Percentiles rank a stretch among this genome's conserved stretches.
Evolutionary conservation across 2,113 vertebrate genomes (phyloP).

Genomic region (Mus musculus): GRCm39 chr19:23726501-23727000

Average conservation of each 20-base stretch:
- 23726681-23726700: neutral
- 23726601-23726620: too few relatives aligned
- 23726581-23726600: neutral
- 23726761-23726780: slow-evolving; percentile 22
- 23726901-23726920: slow-evolving; percentile 44
- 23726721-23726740: neutral
- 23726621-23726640: neutral
- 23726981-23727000: slow-evolving; percentile 37
- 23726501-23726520: neutral
- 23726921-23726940: slow-evolving; percentile 57
- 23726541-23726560: neutral
- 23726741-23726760: slow-evolving; percentile 15
- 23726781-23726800: neutral
- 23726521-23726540: neutral
- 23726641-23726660: neutral
- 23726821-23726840: slow-evolving; percentile 59
- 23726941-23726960: slow-evolving; percentile 7
- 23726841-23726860: slow-evolving; percentile 42
- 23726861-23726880: slow-evolving; percentile 29
- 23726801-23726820: slow-evolving; percentile 45
- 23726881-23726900: slow-evolving; percentile 36
- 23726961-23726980: slow-evolving; percentile 44
- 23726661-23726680: neutral
- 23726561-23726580: neutral
- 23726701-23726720: neutral